Evolutionary conservation across 64 coral and sea anemone genomes (phyloP), one percentile per base, ranked within the genome.

Genomic region (Exaiptasia diaphana): DNA sequence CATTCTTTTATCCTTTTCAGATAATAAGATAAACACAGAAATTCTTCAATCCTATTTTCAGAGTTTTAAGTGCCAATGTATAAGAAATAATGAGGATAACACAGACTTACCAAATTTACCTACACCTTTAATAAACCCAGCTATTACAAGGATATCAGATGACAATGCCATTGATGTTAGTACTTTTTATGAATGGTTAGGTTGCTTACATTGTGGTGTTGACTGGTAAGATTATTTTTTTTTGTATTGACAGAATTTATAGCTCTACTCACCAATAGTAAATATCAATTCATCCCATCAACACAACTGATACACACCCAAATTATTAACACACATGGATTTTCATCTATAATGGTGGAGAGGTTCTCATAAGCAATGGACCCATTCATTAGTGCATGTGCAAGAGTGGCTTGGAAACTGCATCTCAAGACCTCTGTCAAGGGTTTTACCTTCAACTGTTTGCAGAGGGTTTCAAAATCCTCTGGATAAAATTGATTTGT

Each of bases 131-230:
- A 41, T 99, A 11, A 78, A 77, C 26, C 89, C 71, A 33, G 24
- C 55, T 18, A 28, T 17, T 30, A 61, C 73, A 53, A 41, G 37
- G 43, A 34, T 71, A 3, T 61, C 83, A 57, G 81, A 73, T 59
- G 75, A 81, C 42, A 57, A 83, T 42, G 42, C 63, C 40, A 80
- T 38, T 6, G 65, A 71, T 62, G 88, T 49, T 12, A 40, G 28
- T 73, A 18, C 60, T 67, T 99, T 89, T 64, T 85, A 86, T 82
- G 95, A 99, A 64, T 99, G 95, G 95, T 80, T 99, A 38, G 95
- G 95, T 4, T 79, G 90, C 41, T 21, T 86, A 29, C 78, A 85
- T 4, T 99, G 95, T 81, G 80, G 81, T 21, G 59, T 99, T 60
- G 95, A 93, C 35, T 93, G 95, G 95, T 99, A 89, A 88, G 74